Percentiles rank a stretch among this genome's conserved stretches.
Evolutionary conservation across 1,140 invertebrate genomes (phyloP).

Genomic region (Drosophila seguyi): DNA sequence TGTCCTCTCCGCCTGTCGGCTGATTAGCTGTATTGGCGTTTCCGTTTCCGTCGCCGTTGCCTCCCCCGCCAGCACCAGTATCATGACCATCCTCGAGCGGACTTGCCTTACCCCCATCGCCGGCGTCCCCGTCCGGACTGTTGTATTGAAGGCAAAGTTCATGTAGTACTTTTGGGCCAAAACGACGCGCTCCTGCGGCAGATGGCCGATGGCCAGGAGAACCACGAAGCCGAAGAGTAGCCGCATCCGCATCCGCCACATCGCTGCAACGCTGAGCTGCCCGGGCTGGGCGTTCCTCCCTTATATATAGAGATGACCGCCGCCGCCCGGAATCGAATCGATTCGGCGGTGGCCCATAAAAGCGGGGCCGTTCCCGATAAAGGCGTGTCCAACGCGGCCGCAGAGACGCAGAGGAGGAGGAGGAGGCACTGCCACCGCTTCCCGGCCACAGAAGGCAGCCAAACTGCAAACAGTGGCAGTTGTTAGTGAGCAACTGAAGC

Average conservation of each 20-base stretch:
- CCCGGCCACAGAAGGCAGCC: neutral
- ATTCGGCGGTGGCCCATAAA: slow-evolving; percentile 45
- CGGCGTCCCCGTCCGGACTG: slow-evolving; percentile 37
- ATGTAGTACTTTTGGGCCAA: slow-evolving; percentile 71
- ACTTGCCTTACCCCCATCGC: neutral
- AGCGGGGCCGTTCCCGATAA: slow-evolving; percentile 47
- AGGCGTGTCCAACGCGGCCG: slow-evolving; percentile 38
- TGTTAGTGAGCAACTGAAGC: slow-evolving; percentile 39
- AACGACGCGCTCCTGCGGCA: slow-evolving; percentile 43
- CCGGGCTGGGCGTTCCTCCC: slow-evolving; percentile 46
- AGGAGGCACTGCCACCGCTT: slow-evolving; percentile 4
- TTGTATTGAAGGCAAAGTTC: slow-evolving; percentile 79
- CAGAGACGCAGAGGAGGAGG: neutral
- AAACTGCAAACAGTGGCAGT: slow-evolving; percentile 52
- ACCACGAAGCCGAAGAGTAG: slow-evolving; percentile 47
- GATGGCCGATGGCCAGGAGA: slow-evolving; percentile 48
- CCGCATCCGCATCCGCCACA: slow-evolving; percentile 52
- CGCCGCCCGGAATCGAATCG: slow-evolving; percentile 60
- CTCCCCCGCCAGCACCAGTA: too few relatives aligned
- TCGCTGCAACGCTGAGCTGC: slow-evolving; percentile 55
- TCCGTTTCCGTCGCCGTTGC: neutral
- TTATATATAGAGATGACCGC: slow-evolving; percentile 76
- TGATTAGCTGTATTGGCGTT: too few relatives aligned
- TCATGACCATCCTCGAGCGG: too few relatives aligned
- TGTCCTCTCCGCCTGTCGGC: neutral